Conservation (phyloP, 2,797 vertebrate species). For the Chelon labrosus region DNA sequence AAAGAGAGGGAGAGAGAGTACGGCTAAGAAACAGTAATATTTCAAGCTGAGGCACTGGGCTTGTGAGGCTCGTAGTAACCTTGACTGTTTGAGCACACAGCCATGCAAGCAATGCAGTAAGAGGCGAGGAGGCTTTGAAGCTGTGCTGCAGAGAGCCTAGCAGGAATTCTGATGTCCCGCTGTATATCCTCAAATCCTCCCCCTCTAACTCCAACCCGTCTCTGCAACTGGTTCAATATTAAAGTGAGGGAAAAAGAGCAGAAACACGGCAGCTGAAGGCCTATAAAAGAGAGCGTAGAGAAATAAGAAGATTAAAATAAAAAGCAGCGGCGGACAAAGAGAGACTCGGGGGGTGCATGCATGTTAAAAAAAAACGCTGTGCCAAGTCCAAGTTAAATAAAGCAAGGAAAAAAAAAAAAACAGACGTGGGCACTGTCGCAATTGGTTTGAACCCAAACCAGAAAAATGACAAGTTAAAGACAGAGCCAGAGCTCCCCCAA, state of each 20-base stretch:
- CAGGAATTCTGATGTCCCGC: constrained; percentile 89
- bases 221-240: constrained; percentile 39
- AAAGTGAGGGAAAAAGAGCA: constrained; percentile 25
- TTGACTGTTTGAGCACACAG: constrained; percentile 61
- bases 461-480: constrained; percentile 77
- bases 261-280: constrained; percentile 18
- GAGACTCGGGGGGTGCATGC: background rate
- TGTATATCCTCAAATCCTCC: constrained; percentile 65
- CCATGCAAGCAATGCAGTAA: constrained; percentile 84
- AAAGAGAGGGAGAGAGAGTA: background rate
- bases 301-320: constrained; percentile 12
- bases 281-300: constrained; percentile 16
- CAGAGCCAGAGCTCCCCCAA: constrained; percentile 56
- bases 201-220: background rate
- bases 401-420: constrained; percentile 48
- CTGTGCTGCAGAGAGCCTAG: constrained; percentile 85
- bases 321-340: background rate
- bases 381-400: constrained; percentile 51
- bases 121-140: constrained; percentile 87
- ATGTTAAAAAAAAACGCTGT: constrained; percentile 12
- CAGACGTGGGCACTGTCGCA: constrained; percentile 56
- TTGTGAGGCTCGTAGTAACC: constrained; percentile 54
- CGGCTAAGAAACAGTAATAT: background rate
- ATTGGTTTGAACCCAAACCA: constrained; percentile 79
- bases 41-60: constrained; percentile 22